phyloP scores from a whole-genome alignment of 2,797 vertebrate species.

The Anableps anableps region DNA sequence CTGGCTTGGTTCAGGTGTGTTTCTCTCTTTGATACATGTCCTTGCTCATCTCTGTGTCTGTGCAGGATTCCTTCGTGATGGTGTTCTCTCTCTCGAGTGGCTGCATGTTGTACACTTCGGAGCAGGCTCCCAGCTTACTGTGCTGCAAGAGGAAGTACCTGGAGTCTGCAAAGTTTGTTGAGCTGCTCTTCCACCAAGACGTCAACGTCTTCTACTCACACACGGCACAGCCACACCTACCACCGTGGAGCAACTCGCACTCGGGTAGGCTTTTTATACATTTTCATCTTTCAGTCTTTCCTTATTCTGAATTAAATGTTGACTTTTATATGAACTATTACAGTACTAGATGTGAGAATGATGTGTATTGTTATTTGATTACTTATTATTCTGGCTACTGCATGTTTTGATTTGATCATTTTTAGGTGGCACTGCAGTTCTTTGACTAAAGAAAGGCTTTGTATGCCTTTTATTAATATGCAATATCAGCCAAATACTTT shows the following conservation, averaged over 20 bases:
- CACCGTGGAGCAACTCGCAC: constrained; percentile 85
- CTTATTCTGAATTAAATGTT: not conserved
- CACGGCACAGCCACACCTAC: constrained; percentile 86
- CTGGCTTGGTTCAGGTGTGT: constrained; percentile 58
- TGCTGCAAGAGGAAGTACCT: constrained; percentile 87
- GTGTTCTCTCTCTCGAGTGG: constrained; percentile 90
- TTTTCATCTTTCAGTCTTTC: not conserved
- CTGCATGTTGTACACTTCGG: constrained; percentile 85
- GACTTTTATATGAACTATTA: not conserved
- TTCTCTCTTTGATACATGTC: constrained; percentile 38
- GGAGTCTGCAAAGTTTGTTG: constrained; percentile 86
- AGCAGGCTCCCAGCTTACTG: constrained; percentile 87
- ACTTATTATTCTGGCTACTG: not conserved
- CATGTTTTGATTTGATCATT: not conserved
- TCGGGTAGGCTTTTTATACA: constrained; percentile 74
- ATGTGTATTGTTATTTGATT: not conserved
- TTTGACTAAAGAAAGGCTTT: not conserved
- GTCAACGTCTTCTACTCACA: constrained; percentile 88
- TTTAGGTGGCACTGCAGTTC: not conserved
- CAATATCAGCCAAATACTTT: not conserved
- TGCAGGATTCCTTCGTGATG: constrained; percentile 88
- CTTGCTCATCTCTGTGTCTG: constrained; percentile 36
- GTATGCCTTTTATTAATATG: not conserved
- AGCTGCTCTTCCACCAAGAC: constrained; percentile 90
- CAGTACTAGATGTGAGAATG: not conserved